Evolutionary conservation across 2,888 invertebrate genomes (phyloP), one percentile per base, ranked within the genome.

Genomic region (Pharmacophagus antenor): DNA sequence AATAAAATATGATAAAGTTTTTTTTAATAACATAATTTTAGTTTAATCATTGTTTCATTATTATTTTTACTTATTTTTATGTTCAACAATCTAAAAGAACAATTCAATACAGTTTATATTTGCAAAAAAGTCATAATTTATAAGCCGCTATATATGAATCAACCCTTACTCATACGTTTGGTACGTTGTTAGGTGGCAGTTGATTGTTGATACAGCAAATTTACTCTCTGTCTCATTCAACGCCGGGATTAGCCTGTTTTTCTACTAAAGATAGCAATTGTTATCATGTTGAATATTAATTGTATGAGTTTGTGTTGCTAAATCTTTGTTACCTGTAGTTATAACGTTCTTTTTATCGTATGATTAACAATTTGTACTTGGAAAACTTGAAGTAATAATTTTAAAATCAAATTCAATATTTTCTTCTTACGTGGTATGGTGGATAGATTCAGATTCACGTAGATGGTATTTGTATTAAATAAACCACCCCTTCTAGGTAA

Each of bases 121-220:
- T 2, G 15, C 3, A 5, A 4, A 6, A 37, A 37, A 37, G n/a
- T n/a, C 5, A 10, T 27, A 17, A 51, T 27, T 21, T 18, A 41
- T 62, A 57, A 27, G 56, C 63, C 55, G 62, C 51, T 31, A 21
- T 58, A 62, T 78, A 67, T 71, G 70, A 48, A 55, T 56, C 18
- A 58, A 55, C 65, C 83, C 71, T 82, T 79, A 79, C 61, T 70
- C 74, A 80, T 77, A 84, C 75, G 76, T 78, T 74, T 76, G n/a
- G n/a, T n/a, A n/a, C 75, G 70, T 81, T 77, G 80, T 78, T 79
- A 84, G 85, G 81, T 86, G 82, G 80, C 77, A 71, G 77, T 71
- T 82, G 81, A 80, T 80, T 88, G 88, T 89, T 88, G 82, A 74
- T 81, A 73, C 79, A 84, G 88, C 84, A 89, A 88, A 89, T 89